Evolutionary conservation across 2,113 vertebrate species (phyloP), one percentile per base, ranked within the genome.

Genomic region (Istiophorus platypterus): DNA sequence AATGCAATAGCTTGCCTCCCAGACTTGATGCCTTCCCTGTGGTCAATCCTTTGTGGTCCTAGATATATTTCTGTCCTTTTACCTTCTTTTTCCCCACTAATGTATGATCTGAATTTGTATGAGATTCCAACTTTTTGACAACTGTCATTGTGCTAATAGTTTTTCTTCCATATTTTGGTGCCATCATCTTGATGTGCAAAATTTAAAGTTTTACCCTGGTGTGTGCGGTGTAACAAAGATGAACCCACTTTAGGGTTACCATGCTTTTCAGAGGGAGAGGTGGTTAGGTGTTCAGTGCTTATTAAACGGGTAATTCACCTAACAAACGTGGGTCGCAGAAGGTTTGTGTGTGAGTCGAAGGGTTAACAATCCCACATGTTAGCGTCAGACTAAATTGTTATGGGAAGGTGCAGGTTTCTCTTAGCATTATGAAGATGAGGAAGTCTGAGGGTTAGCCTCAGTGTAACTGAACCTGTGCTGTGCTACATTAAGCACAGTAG

Each of bases 331-430:
- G 94, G 94, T 94, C 61, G 92, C 93, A 93, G 90, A 87, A 86
- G 83, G 91, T 69, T 92, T 92, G 92, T 90, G 74, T 90, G 86
- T 91, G 89, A 84, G 89, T 94, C 93, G 93, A 95, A 96, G 94
- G 95, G 95, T 95, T 95, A 94, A 94, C 87, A 83, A 81, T 81
- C 84, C 69, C 84, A n/a, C n/a, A 78, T 89, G 47, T 87, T 85
- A 78, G 59, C 18, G 13, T 71, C 69, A 85, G 72, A 24, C 37
- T 65, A 42, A 57, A 61, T 26, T 20, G 52, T 80, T 31, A 72
- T 22, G 82, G 79, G 49, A 71, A 42, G 66, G 51, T 49, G 69
- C 57, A 76, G 69, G 22, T 29, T 57, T 49, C n/a, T 3, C 39
- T 24, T 81, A 49, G 73, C 7, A 12, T 58, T 66, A 37, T 63